A percentile compares a stretch with the other conserved stretches of the same genome.
phyloP scores from a whole-genome alignment of 2,113 vertebrate genomes.

The Spilogale gracilis region DNA sequence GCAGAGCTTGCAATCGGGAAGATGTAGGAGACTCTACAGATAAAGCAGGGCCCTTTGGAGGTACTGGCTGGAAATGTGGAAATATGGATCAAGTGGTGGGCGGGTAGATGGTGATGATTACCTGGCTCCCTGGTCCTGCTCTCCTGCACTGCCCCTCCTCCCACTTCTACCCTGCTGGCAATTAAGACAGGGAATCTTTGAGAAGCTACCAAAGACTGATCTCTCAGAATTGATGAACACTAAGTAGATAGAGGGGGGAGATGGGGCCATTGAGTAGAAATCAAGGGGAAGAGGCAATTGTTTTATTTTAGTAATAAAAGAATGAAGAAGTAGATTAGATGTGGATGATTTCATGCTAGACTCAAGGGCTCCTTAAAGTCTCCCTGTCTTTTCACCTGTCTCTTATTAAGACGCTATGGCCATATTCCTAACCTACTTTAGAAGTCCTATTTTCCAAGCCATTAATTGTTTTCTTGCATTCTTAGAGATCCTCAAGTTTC shows the following conservation, averaged over 20 bases:
- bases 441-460: conserved; percentile 69
- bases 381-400: conserved; percentile 19
- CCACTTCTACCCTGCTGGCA: background rate
- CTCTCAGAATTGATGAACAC: background rate
- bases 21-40: background rate
- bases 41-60: background rate
- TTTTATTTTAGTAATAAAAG: conserved; percentile 49
- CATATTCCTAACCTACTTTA: conserved; percentile 65
- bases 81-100: background rate
- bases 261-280: background rate
- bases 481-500: conserved; percentile 74
- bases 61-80: background rate
- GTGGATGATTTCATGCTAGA: conserved; percentile 36
- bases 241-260: background rate
- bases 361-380: conserved; percentile 43
- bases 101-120: background rate
- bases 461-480: conserved; percentile 80
- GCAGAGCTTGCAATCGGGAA: background rate
- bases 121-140: background rate
- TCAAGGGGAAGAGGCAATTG: background rate
- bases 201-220: background rate
- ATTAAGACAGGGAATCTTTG: background rate
- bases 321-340: background rate
- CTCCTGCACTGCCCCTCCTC: too few species aligned
- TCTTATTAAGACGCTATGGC: conserved; percentile 46